Percentiles rank a stretch among this genome's conserved stretches.
These are phyloP conservation scores for Otolemur garnettii DNA, from an alignment of 2,113 vertebrate genomes.

Conservation along the genomic window DNA sequence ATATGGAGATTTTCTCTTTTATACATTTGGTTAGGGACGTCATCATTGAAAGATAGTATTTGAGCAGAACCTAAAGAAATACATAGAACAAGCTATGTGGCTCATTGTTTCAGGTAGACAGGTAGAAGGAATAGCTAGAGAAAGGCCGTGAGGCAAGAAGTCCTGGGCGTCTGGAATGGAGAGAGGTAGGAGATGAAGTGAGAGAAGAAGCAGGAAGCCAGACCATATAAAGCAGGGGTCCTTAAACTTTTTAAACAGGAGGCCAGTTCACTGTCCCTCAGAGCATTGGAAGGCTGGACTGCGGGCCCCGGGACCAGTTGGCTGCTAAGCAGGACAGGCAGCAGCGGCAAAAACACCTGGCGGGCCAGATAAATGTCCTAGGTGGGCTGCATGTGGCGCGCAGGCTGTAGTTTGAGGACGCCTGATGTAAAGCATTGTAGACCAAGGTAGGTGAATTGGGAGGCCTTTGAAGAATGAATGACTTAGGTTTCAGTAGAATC, in stretches of 20 bases:
- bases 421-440: not conserved
- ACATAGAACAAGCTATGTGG: not conserved
- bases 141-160: not conserved
- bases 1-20: not conserved
- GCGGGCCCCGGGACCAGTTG: no score
- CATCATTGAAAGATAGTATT: not conserved
- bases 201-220: constrained; percentile 1
- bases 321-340: no score
- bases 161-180: not conserved
- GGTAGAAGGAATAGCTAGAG: not conserved
- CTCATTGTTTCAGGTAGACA: not conserved
- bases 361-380: no score
- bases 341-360: no score
- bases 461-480: not conserved
- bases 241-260: no score
- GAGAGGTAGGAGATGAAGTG: not conserved
- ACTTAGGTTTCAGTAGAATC: not conserved
- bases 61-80: not conserved
- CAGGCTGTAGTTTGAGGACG: no score
- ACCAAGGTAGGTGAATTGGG: not conserved
- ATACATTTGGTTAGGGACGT: not conserved
- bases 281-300: no score
- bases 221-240: not conserved
- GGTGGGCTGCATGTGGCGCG: no score
- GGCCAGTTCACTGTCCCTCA: no score